Base-by-base conservation (phyloP, 2,797 vertebrate species). In the Enteromius anoplus region DNA sequence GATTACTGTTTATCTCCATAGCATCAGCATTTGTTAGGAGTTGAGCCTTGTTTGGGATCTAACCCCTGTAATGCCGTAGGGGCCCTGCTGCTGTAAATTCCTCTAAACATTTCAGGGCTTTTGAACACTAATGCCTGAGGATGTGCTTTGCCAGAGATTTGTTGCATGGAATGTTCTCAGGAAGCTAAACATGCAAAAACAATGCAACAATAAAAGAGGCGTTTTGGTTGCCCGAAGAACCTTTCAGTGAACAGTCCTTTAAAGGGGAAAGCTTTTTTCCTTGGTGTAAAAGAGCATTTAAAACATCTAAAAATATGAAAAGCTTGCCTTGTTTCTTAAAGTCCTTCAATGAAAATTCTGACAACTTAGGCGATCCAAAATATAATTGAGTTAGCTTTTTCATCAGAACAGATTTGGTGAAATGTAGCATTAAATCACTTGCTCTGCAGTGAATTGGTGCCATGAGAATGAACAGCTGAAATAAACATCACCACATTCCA, bases 111-210 rank as follows among this genome's bases (percentile, higher is more conserved):
- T 29, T 45, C 62, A 69, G 23, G 73, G 51, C 45, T 58, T 37
- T 78, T 29, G 71, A 69, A 77, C 34, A 26, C 49, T 86, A 21
- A 49, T 42, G n/a, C 68, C 51, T 62, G 55, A 49, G 71, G 34
- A 70, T 72, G 75, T 49, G 64, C 17, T 51, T 70, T 40, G 70
- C 40, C 15, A 3, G 14, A 55, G 5, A 42, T 72, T 34, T 19
- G 45, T n/a, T 75, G 32, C 15, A 29, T 21, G 34, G 64, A 80
- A 62, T 66, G 62, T 64, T 69, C 29, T 5, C 3, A 14, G 26
- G 40, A 71, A 84, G 58, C 65, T 49, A 11, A 62, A 60, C 26
- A 15, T 23, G 45, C 55, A 53, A 51, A 62, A 51, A 72, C 47
- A 65, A 32, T 37, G 15, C 29, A 34, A 51, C 29, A 26, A 32